Evolutionary conservation across 92 coral and sea anemone species (phyloP).

Genomic region (Siderastrea radians): DNA sequence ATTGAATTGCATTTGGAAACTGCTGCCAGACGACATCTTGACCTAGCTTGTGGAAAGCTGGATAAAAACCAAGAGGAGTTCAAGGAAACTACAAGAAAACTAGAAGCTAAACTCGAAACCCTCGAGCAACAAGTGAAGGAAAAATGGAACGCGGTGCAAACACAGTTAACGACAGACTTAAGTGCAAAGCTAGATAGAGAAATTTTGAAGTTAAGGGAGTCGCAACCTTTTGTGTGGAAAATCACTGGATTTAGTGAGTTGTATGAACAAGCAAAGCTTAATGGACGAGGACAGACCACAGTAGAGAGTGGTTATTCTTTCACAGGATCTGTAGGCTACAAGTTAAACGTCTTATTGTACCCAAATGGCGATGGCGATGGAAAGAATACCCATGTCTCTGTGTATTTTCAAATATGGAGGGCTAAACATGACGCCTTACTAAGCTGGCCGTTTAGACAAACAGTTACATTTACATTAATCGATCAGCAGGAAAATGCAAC

Average conservation of each 20-base stretch:
- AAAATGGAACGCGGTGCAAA: background rate
- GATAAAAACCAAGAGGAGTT: background rate
- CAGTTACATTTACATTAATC: slow-evolving; percentile 31
- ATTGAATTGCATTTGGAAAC: slow-evolving; percentile 9
- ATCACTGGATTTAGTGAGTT: slow-evolving; percentile 20
- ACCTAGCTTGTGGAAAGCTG: slow-evolving; percentile 17
- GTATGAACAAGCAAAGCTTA: slow-evolving; percentile 5
- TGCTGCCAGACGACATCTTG: slow-evolving; percentile 5
- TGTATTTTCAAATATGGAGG: slow-evolving; percentile 40
- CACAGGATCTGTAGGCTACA: slow-evolving; percentile 62
- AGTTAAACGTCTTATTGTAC: slow-evolving; percentile 10
- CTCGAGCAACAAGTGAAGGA: slow-evolving; percentile 1
- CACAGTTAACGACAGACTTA: background rate
- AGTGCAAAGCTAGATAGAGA: background rate
- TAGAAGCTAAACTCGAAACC: background rate
- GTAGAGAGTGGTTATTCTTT: slow-evolving; percentile 31
- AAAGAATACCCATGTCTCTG: slow-evolving; percentile 40
- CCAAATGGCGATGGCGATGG: slow-evolving; percentile 18
- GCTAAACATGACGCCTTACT: slow-evolving; percentile 68
- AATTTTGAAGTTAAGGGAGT: background rate
- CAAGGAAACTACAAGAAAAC: background rate
- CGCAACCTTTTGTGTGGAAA: slow-evolving; percentile 49
- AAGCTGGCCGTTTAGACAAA: slow-evolving; percentile 62
- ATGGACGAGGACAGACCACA: background rate
- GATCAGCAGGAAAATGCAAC: slow-evolving; percentile 40